Evolutionary conservation across 1,140 invertebrate species (phyloP).

Genomic region (Spodoptera frugiperda): DNA sequence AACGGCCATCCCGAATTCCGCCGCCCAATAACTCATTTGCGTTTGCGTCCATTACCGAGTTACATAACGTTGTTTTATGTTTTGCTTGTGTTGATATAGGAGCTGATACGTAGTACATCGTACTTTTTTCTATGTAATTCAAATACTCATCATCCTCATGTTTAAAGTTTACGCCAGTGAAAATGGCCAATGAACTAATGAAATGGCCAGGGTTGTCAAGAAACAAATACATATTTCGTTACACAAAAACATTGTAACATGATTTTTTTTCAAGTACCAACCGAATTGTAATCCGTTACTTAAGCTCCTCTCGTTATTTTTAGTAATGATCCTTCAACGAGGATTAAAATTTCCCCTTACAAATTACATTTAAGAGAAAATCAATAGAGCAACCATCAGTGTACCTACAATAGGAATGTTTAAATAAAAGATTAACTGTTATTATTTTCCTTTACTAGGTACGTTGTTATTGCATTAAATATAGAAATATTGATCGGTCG

Average conservation of each 20-base stretch:
- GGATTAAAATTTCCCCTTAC: too few relatives aligned
- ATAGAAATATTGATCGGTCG: constrained; percentile 8
- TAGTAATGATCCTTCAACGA: too few relatives aligned
- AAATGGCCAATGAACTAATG: constrained; percentile 20
- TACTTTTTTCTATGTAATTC: constrained; percentile 23
- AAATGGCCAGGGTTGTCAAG: constrained; percentile 1
- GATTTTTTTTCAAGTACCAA: too few relatives aligned
- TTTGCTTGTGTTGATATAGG: not conserved
- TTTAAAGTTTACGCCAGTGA: constrained; percentile 14
- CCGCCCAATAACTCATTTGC: constrained; percentile 1
- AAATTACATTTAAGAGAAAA: too few relatives aligned
- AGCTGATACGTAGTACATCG: constrained; percentile 13
- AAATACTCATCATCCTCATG: not conserved
- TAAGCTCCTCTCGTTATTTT: too few relatives aligned
- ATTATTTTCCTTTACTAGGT: not conserved
- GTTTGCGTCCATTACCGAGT: not conserved
- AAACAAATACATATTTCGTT: not conserved
- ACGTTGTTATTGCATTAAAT: not conserved
- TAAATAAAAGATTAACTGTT: not conserved
- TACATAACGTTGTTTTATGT: not conserved
- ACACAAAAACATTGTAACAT: too few relatives aligned
- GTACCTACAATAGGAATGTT: too few relatives aligned
- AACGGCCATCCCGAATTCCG: constrained; percentile 3
- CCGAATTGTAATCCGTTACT: too few relatives aligned
- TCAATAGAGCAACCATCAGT: too few relatives aligned